phyloP scores from a whole-genome alignment of 2,113 vertebrate species.

The Phasianus colchicus region DNA sequence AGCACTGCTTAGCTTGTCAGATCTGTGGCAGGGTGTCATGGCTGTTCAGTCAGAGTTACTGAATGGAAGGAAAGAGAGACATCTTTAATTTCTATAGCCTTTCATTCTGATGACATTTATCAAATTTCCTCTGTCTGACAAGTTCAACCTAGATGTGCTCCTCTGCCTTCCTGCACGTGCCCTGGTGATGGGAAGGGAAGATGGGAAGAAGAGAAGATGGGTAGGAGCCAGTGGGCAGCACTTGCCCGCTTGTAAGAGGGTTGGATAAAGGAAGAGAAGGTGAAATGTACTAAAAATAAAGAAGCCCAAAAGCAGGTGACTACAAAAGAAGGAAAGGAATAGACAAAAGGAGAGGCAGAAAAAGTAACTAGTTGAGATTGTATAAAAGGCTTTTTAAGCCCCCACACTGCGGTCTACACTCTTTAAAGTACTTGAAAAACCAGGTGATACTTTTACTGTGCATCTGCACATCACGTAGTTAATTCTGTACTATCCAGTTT shows the following conservation, averaged over 20 bases:
- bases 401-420: background rate
- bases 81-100: conserved; percentile 64
- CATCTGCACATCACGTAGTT: background rate
- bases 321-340: background rate
- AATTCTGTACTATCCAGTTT: background rate
- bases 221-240: background rate
- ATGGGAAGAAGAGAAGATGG: background rate
- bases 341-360: background rate
- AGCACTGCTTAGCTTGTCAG: conserved; percentile 59
- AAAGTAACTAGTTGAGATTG: background rate
- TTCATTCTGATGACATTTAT: conserved; percentile 65
- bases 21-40: background rate
- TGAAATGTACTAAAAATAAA: background rate
- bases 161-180: conserved; percentile 1
- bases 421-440: conserved; percentile 23
- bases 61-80: conserved; percentile 20
- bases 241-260: background rate
- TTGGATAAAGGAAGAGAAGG: background rate
- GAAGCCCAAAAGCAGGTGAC: background rate
- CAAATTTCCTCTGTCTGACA: conserved; percentile 67
- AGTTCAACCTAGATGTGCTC: background rate
- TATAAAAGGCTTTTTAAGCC: background rate
- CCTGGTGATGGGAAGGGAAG: conserved; percentile 41
- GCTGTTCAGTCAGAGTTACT: conserved; percentile 34
- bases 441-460: background rate